These are phyloP conservation scores for Drosophila mojavensis DNA, from an alignment of 1,140 invertebrate genomes.

Conservation along the genomic window DNA sequence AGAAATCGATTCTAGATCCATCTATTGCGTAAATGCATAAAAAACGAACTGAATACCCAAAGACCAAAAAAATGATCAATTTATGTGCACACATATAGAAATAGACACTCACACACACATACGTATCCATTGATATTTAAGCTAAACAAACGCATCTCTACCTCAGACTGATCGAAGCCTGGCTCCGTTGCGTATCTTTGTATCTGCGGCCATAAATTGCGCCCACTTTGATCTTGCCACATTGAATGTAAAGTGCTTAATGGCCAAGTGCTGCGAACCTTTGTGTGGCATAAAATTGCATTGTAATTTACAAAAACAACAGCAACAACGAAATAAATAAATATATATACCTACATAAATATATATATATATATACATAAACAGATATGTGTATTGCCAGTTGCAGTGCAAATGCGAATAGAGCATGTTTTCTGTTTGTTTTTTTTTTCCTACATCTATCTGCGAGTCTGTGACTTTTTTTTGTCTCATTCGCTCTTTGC, in stretches of 20 bases:
- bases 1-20: no score
- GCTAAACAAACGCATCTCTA: constrained; percentile 12
- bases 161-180: constrained; percentile 16
- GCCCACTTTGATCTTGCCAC: constrained; percentile 80
- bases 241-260: constrained; percentile 82
- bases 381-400: constrained; percentile 37
- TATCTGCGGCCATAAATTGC: constrained; percentile 71
- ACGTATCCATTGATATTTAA: not conserved
- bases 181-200: constrained; percentile 58
- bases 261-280: constrained; percentile 66
- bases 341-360: constrained; percentile 2
- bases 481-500: not conserved
- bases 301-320: constrained; percentile 72
- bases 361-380: constrained; percentile 13
- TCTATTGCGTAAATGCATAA: no score
- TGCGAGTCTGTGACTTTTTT: constrained; percentile 5
- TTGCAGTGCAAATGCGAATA: constrained; percentile 49
- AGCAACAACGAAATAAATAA: constrained; percentile 3
- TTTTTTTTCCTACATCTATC: constrained; percentile 32
- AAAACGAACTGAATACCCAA: no score
- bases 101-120: no score
- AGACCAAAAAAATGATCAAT: no score
- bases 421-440: constrained; percentile 16
- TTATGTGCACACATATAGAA: no score
- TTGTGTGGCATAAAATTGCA: constrained; percentile 77